Evolutionary conservation across 30 jellyfish, hydroid and myxozoan species (phyloP), one percentile per base, ranked within the genome.

Genomic region (Aurelia aurita complex sp. Pacific): DNA sequence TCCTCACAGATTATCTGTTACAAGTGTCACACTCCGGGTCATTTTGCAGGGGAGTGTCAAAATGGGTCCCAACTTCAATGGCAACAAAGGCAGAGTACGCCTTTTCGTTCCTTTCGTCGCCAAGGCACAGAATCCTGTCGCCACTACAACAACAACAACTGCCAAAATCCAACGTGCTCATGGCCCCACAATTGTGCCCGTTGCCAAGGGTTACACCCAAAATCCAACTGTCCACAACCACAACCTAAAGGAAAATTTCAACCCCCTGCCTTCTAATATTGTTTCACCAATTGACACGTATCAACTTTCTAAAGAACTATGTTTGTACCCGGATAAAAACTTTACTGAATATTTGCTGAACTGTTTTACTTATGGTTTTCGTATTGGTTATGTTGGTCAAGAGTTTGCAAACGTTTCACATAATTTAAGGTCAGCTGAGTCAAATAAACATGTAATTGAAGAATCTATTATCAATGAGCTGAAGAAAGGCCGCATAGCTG

Each of bases 341-440:
- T 12, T 19, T 5, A 46, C 32, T 23, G 32, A 10, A 10, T 14
- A 15, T 17, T 29, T 77, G 51, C 16, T 77, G 18, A 12, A 33
- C 64, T 2, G 79, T 35, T 60, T 77, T 13, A n/a, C 15, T 10
- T 8, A 77, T 60, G 88, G 88, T n/a, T 77, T 77, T 60, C 43
- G 55, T 36, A 32, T 77, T 64, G 81, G 89, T 13, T 79, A 64
- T 51, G 5, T 29, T 6, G 89, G 80, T 69, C 80, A 66, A n/a
- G 55, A 79, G 14, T 67, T 43, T 51, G 1, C 19, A 2, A 29
- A 16, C 8, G 40, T n/a, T 0, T n/a, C 80, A 4, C 1, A 16
- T 12, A 79, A 79, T 72, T 29, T 64, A n/a, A 64, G 40, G 17
- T 79, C 81, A 5, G 89, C 89, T 46, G 40, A n/a, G 3, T 38